Conservation (phyloP, 2,113 vertebrate species). For the Ahaetulla prasina region DNA sequence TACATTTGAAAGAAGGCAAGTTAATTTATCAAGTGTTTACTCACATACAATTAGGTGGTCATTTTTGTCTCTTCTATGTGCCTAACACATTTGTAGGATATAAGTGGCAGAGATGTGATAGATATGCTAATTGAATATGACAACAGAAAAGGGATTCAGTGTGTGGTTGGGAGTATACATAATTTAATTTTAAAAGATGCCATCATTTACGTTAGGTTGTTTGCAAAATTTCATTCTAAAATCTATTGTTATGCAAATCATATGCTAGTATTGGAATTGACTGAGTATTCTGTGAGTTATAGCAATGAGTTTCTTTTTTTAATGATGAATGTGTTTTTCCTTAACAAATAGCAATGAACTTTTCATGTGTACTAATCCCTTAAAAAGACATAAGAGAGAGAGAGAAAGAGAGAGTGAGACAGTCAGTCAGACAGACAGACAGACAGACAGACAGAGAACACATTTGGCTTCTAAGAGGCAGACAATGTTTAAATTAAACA, state of each 20-base stretch:
- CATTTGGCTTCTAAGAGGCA: neutral
- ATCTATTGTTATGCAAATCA: constrained; percentile 75
- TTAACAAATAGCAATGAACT: constrained; percentile 72
- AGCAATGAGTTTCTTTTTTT: constrained; percentile 47
- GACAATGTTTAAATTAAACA: neutral
- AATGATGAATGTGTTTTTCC: neutral
- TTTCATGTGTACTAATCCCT: constrained; percentile 73
- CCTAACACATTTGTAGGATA: constrained; percentile 43
- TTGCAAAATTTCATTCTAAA: constrained; percentile 78
- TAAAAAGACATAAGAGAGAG: neutral
- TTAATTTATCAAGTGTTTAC: constrained; percentile 41
- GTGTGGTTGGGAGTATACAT: constrained; percentile 56
- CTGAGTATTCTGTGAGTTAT: constrained; percentile 70
- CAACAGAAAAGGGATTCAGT: constrained; percentile 56
- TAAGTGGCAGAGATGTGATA: constrained; percentile 57
- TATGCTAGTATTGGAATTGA: constrained; percentile 75
- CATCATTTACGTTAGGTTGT: constrained; percentile 75
- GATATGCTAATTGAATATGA: constrained; percentile 61
- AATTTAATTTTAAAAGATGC: constrained; percentile 72
- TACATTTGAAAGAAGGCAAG: constrained; percentile 20
- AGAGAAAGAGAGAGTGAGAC: neutral
- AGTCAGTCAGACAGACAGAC: neutral
- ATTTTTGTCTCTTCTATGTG: constrained; percentile 50
- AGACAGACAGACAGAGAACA: neutral
- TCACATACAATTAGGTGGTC: constrained; percentile 37